These are phyloP conservation scores for Arctia plantaginis DNA, from an alignment of 2,888 invertebrate genomes.

Conservation along the genomic window DNA sequence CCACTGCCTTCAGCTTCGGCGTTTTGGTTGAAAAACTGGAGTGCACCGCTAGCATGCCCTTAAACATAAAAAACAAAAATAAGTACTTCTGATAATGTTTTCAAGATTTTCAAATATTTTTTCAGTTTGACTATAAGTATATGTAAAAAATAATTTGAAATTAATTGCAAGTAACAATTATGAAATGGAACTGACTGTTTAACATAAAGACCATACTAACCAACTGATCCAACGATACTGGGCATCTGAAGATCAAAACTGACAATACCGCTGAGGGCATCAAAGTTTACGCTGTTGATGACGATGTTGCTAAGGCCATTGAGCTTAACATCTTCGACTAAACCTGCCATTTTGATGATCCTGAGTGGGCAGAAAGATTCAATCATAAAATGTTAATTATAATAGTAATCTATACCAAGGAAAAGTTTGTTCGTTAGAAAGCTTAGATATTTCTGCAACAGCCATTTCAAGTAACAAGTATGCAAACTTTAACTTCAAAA, in stretches of 20 bases:
- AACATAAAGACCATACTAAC: conserved; percentile 56
- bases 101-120: not conserved
- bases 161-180: not conserved
- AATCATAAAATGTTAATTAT: not conserved
- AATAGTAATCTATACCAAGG: not conserved
- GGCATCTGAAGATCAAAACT: conserved; percentile 67
- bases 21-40: conserved; percentile 33
- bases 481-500: no score
- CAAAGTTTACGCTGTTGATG: conserved; percentile 59
- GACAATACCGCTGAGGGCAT: conserved; percentile 55
- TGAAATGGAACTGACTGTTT: not conserved
- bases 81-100: not conserved
- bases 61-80: conserved; percentile 10
- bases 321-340: conserved; percentile 49
- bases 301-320: conserved; percentile 70
- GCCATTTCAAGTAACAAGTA: no score
- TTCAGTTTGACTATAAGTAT: no score
- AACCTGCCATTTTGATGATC: conserved; percentile 50
- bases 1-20: conserved; percentile 32
- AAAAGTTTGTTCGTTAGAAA: not conserved
- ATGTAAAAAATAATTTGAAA: not conserved
- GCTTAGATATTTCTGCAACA: no score
- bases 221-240: conserved; percentile 48
- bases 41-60: conserved; percentile 32
- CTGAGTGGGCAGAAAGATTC: conserved; percentile 44